A percentile compares a stretch with the other conserved stretches of the same genome.
Conservation (phyloP, 1,140 invertebrate species). For the Eubasilissa regina region DNA sequence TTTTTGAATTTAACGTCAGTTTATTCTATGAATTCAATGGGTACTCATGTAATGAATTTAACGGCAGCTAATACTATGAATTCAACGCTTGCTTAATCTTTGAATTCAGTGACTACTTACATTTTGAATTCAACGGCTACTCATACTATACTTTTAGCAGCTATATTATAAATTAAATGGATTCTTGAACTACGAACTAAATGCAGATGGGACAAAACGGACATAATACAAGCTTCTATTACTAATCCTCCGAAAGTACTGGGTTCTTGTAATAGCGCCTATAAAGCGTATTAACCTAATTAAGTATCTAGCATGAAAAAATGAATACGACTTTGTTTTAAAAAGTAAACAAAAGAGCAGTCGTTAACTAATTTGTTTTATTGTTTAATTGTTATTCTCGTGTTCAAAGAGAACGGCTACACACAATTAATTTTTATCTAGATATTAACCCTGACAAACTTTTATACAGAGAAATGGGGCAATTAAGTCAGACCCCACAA, state of each 20-base stretch:
- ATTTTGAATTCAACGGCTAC: too few species aligned
- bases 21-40: too few species aligned
- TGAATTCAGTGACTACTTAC: too few species aligned
- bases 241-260: neutral
- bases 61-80: too few species aligned
- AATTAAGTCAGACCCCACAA: neutral
- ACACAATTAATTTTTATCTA: slow-evolving; percentile 24
- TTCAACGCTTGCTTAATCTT: too few species aligned
- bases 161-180: too few species aligned
- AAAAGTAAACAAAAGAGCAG: neutral
- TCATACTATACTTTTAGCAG: too few species aligned
- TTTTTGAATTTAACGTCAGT: too few species aligned
- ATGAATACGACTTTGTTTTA: neutral
- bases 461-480: slow-evolving; percentile 4
- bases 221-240: too few species aligned
- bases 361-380: neutral
- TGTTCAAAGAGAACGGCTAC: slow-evolving; percentile 1
- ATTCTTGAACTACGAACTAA: too few species aligned
- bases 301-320: neutral
- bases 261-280: neutral
- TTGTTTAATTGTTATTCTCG: neutral
- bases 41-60: too few species aligned
- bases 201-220: too few species aligned
- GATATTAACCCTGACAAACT: slow-evolving; percentile 1
- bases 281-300: neutral